phyloP scores from a whole-genome alignment of 2,113 vertebrate species.

The Hippopotamus amphibius region DNA sequence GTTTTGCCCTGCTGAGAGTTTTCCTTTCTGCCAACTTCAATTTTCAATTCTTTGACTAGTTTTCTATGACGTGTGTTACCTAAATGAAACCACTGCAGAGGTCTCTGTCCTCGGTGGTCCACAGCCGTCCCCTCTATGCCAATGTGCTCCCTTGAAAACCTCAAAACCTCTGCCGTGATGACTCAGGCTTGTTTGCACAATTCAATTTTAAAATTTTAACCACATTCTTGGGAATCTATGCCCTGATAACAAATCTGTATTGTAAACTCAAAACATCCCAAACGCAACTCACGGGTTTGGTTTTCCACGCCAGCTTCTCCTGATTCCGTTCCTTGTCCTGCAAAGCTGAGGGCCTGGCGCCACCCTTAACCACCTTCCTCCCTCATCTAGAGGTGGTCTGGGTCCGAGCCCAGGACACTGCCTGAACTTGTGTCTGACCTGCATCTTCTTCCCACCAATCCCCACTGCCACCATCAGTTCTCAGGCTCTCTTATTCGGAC shows the following conservation, averaged over 20 bases:
- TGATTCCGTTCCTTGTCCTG: rapidly evolving
- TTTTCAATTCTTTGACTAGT: neutral
- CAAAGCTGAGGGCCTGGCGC: rapidly evolving
- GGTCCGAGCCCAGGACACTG: rapidly evolving
- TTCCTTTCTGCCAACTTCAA: too few species aligned
- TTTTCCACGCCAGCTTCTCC: rapidly evolving
- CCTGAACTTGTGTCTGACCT: too few species aligned
- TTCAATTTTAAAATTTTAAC: neutral
- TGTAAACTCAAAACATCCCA: too few species aligned
- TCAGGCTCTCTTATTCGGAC: neutral
- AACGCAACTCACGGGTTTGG: rapidly evolving
- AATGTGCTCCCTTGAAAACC: neutral
- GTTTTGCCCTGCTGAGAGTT: rapidly evolving
- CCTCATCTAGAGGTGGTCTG: rapidly evolving
- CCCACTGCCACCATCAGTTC: rapidly evolving
- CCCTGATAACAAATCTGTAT: neutral
- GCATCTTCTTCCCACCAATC: neutral
- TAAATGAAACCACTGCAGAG: rapidly evolving
- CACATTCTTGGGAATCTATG: neutral
- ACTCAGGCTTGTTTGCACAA: neutral
- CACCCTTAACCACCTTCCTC: rapidly evolving
- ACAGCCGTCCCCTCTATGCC: rapidly evolving
- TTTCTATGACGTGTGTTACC: neutral
- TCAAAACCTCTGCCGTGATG: neutral
- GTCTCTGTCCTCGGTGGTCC: rapidly evolving